Evolutionary conservation across 2,797 vertebrate species (phyloP), one percentile per base, ranked within the genome.

Genomic region (Myiothlypis chrysogaster): DNA sequence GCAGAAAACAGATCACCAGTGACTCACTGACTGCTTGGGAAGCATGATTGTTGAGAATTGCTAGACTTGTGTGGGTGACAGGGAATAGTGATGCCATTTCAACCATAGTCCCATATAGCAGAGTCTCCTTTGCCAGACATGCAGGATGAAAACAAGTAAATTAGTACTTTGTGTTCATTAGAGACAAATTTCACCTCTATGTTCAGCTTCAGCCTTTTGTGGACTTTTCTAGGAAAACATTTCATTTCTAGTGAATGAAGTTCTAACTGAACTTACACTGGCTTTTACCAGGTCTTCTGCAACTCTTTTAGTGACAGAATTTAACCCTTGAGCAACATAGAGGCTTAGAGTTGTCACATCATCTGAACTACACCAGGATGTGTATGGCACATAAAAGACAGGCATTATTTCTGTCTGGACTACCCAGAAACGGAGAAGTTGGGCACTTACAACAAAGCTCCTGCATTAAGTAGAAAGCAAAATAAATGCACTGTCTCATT

Each of bases 1-100:
- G 83, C 79, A 93, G 93, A 91, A 96, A 94, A 94, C 92, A 94
- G 91, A 94, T 84, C 93, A 93, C 87, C 78, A 89, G 83, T 96
- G 95, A 97, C 87, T 97, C 96, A 96, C 80, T 0, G 1, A 37
- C 66, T 80, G 66, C 94, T 93, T 50, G 64, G 73, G 85, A 93
- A 90, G 91, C 32, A 72, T 32, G 43, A 94, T 90, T 94, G 89
- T 53, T 77, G 91, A 94, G 93, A 95, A 82, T 83, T 90, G 84
- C 91, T 87, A 93, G 85, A 86, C 85, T 93, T 86, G 83, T 88
- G 95, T 93, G 95, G 93, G 95, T 96, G 89, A 96, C 73, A 55
- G 60, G 57, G 66, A 93, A 77, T 41, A 52, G 73, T 43, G 70
- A 83, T 94, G 83, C 44, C 66, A 46, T 88, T 92, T 91, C 93